Conservation (phyloP, 1,140 invertebrate genomes). For the Drosophila bocqueti region DNA sequence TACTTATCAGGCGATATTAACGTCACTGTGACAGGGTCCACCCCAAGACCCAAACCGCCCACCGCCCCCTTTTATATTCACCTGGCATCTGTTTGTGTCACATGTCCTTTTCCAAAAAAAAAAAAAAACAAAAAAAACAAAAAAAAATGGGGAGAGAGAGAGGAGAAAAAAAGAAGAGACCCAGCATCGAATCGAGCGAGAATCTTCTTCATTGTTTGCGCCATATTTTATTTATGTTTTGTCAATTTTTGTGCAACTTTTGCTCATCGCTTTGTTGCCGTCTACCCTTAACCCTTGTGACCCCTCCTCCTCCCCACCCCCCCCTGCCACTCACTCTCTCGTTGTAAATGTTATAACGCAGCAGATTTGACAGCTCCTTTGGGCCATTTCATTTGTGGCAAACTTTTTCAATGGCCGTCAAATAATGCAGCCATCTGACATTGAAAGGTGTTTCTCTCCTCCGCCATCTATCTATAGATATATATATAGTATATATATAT, state of each 20-base stretch:
- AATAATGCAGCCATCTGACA: conserved; percentile 48
- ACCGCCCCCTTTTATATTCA: conserved; percentile 17
- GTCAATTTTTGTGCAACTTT: conserved; percentile 78
- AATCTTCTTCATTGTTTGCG: conserved; percentile 57
- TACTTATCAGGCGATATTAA: conserved; percentile 75
- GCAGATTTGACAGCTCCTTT: conserved; percentile 55
- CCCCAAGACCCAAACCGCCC: neutral
- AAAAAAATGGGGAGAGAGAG: neutral
- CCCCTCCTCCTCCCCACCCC: no score
- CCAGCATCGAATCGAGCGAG: conserved; percentile 16
- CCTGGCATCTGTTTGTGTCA: conserved; percentile 64
- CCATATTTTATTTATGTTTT: conserved; percentile 82
- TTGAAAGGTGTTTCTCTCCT: conserved; percentile 25
- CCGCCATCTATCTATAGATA: neutral
- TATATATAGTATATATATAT: neutral
- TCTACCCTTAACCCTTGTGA: conserved; percentile 29
- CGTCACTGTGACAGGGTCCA: conserved; percentile 60
- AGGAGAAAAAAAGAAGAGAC: neutral
- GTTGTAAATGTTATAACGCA: conserved; percentile 51
- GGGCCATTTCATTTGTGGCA: conserved; percentile 55
- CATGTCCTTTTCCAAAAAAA: conserved; percentile 48
- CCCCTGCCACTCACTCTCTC: neutral
- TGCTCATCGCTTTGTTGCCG: conserved; percentile 46
- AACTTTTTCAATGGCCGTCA: conserved; percentile 52
- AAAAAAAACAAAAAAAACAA: no score